A percentile compares a stretch with the other conserved stretches of the same genome.
phyloP scores from a whole-genome alignment of 2,888 invertebrate species.

The Nymphalis c-album region DNA sequence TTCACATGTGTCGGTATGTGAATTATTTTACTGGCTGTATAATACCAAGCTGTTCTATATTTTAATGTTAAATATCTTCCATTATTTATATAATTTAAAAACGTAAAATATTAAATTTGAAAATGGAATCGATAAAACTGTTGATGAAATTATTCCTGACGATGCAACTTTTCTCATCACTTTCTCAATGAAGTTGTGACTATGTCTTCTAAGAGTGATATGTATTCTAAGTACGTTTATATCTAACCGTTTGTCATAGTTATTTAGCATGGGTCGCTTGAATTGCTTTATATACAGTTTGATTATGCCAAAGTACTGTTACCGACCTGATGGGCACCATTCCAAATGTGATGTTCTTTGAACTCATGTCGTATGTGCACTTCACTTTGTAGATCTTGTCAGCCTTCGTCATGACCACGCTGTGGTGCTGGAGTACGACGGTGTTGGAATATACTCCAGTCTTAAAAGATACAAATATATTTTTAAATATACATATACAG shows the following conservation, averaged over 20 bases:
- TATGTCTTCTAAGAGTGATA: too few relatives aligned
- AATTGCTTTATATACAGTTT: slow-evolving; percentile 21
- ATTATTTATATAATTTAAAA: slow-evolving; percentile 16
- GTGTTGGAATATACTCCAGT: slow-evolving; percentile 96
- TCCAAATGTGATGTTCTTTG: slow-evolving; percentile 97
- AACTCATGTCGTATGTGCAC: slow-evolving; percentile 97
- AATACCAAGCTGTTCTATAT: not conserved
- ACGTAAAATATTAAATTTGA: too few relatives aligned
- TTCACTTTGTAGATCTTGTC: slow-evolving; percentile 98
- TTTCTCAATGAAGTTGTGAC: too few relatives aligned
- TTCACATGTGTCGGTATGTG: slow-evolving; percentile 50
- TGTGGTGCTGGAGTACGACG: slow-evolving; percentile 96
- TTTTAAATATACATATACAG: too few relatives aligned
- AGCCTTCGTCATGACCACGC: slow-evolving; percentile 97
- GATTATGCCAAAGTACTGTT: slow-evolving; percentile 31
- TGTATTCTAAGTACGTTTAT: not conserved
- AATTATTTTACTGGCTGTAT: slow-evolving; percentile 35
- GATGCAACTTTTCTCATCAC: too few relatives aligned
- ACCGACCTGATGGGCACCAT: slow-evolving; percentile 96
- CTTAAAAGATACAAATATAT: slow-evolving; percentile 73
- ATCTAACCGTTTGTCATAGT: slow-evolving; percentile 21
- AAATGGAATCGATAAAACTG: too few relatives aligned
- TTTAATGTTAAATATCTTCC: not conserved
- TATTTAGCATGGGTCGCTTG: slow-evolving; percentile 23
- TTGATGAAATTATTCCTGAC: too few relatives aligned